Base-by-base conservation (phyloP, 2,113 vertebrate species). In the Carassius auratus region DNA sequence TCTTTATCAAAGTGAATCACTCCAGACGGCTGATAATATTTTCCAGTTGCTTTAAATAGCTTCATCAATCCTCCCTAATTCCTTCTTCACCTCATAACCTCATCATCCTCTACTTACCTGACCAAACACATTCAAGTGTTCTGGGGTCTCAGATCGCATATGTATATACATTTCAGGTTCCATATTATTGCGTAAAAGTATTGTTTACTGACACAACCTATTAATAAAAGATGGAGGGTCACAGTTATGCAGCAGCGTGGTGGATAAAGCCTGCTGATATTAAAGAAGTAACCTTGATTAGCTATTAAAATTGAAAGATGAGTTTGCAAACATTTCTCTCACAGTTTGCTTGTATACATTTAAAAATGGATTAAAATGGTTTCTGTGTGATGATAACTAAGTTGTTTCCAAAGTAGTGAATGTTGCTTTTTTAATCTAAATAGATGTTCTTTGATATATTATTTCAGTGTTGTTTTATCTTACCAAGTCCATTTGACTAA, bases 331-430 rank as follows among this genome's bases (percentile, higher is more conserved):
- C 42, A 30, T 57, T 73, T 74, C 84, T 80, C 66, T 61, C 48
- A 68, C 30, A 45, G 45, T 88, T 85, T 71, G 76, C 59, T 85
- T 81, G 83, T 85, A 62, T 80, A 71, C 62, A 48, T 69, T 69
- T 85, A 26, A 69, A 78, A 52, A 23, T 48, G 21, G 71, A 74
- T 92, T 87, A 69, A 88, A 90, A 85, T 61, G 52, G 81, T 68
- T 17, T 73, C 36, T n/a, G 74, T 36, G 83, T 88, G 62, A 69
- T 85, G 86, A 87, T 83, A 75, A 66, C 85, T 79, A 71, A 93
- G 89, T 90, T 87, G 76, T 89, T 90, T 84, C 84, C 84, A 84
- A 93, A 90, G 91, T 87, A 85, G 88, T 92, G 91, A 92, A 93
- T 94, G 90, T 93, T 89, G 88, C 50, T 87, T 66, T 77, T 79